Base-by-base conservation (phyloP, 2,113 vertebrate genomes). In the Zapus hudsonius region DNA sequence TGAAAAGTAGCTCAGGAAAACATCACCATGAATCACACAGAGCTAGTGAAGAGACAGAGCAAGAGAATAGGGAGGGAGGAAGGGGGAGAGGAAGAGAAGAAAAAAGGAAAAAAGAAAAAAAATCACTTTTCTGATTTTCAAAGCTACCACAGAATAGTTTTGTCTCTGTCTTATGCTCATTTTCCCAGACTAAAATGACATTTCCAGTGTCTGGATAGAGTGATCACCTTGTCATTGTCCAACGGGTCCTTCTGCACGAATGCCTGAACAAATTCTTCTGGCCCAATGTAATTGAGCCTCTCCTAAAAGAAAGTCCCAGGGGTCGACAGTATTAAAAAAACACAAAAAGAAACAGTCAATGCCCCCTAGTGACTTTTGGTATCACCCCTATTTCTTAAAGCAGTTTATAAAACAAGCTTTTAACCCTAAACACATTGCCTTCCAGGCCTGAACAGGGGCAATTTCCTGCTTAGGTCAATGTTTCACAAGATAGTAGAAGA, bases 211-310 rank as follows among this genome's bases (percentile, higher is more conserved):
- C 22, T 52, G 22, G 23, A 47, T n/a, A 55, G 63, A 31, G 17
- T 2, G 31, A 87, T 95, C 98, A 99, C 99, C 99, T 99, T 99
- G 93, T 98, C 98, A 13, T 99, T 99, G 96, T 99, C 98, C 97
- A 99, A 97, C 66, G 98, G 98, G 95, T 98, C 98, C 97, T 99
- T 99, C 88, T 99, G 99, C 63, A 99, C 98, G 93, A 99, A 99
- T 0, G 99, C 99, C 92, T 99, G 99, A 88, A 99, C 98, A 89
- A 99, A 99, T 93, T 99, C 99, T 96, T 99, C 99, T 11, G 99
- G 99, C 90, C 99, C 99, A 31, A 99, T 99, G 95, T 99, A 99
- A 97, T 98, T 99, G 81, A 99, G 98, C 84, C 99, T 98, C 96
- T 99, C 99, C 99, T 99, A 85, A 91, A 96, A 95, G 73, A 92